Evolutionary conservation across 2,888 invertebrate genomes (phyloP), one percentile per base, ranked within the genome.

Genomic region (Ormyrus pomaceus): DNA sequence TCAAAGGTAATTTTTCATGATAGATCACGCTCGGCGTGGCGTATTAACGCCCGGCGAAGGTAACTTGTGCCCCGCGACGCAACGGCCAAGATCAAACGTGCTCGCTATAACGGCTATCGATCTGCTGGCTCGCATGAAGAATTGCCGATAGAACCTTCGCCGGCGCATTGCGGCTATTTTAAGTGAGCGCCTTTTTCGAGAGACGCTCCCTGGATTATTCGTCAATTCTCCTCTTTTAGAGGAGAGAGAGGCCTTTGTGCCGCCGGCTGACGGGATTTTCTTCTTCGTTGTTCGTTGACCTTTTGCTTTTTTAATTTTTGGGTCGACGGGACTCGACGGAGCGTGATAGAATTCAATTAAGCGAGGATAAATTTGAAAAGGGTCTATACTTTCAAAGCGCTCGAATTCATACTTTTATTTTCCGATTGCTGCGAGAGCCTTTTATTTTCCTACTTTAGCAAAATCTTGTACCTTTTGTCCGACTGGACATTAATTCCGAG

Each of bases 1-100:
- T 90, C 90, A 90, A 90, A 90, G 90, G 90, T 90, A 90, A 90
- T 90, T 90, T 90, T 90, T 90, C 90, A 90, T 89, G 89, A 89
- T 87, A 87, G 89, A 88, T 88, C 89, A 89, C 85, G 89, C 89
- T 89, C 88, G 88, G 69, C 69, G 77, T 78, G 82, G 71, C 77
- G 66, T 62, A 45, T 59, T 48, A 65, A 50, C 58, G 51, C 19
- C 19, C 53, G 51, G 7, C 61, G 65, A 48, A 74, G 56, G 51
- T 70, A 71, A 45, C 66, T 59, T 46, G 56, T 62, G 55, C 50
- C 85, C 19, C 19, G 19, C 19, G 19, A 19, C 19, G 19, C 19
- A 19, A 85, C 85, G 86, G 84, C 84, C 86, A 87, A 89, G 90
- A 90, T 90, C 90, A 90, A 89, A 90, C 88, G 89, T 90, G 88